A percentile compares a stretch with the other conserved stretches of the same genome.
phyloP scores from a whole-genome alignment of 2,113 vertebrate species.

The Hippocampus mohnikei region DNA sequence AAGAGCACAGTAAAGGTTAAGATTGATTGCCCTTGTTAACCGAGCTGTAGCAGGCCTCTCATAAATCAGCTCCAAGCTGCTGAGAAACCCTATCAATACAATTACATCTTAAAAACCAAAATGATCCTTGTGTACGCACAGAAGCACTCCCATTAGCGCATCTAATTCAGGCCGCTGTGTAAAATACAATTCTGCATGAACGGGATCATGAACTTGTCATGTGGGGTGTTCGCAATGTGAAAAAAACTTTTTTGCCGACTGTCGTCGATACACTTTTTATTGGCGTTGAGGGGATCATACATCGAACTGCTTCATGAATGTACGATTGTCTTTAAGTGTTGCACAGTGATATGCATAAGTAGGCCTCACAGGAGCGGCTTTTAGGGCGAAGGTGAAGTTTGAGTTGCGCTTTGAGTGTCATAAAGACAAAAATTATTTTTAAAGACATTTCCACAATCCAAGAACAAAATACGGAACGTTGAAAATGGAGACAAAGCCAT shows the following conservation, averaged over 20 bases:
- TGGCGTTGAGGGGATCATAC: not conserved
- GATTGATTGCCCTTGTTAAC: slow-evolving; percentile 64
- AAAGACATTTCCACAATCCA: not conserved
- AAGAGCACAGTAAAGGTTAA: slow-evolving; percentile 30
- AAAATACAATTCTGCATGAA: not conserved
- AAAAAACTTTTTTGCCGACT: not conserved
- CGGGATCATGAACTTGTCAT: not conserved
- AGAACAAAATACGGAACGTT: not conserved
- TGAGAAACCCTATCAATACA: slow-evolving; percentile 45
- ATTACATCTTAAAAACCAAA: slow-evolving; percentile 51
- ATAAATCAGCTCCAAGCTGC: slow-evolving; percentile 59
- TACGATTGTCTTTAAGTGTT: not conserved
- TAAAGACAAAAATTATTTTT: not conserved
- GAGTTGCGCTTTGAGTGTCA: not conserved
- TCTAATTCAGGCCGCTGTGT: not conserved
- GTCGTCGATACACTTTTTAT: not conserved
- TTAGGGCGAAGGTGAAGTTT: not conserved
- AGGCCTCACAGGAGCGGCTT: not conserved
- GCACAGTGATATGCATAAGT: not conserved
- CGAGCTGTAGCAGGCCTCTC: slow-evolving; percentile 42
- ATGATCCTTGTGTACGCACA: slow-evolving; percentile 13
- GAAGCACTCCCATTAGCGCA: not conserved
- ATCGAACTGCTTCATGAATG: not conserved
- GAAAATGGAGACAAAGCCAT: not conserved
- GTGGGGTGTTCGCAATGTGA: not conserved